Evolutionary conservation across 2,113 vertebrate species (phyloP), one percentile per base, ranked within the genome.

Genomic region (Equus przewalskii): DNA sequence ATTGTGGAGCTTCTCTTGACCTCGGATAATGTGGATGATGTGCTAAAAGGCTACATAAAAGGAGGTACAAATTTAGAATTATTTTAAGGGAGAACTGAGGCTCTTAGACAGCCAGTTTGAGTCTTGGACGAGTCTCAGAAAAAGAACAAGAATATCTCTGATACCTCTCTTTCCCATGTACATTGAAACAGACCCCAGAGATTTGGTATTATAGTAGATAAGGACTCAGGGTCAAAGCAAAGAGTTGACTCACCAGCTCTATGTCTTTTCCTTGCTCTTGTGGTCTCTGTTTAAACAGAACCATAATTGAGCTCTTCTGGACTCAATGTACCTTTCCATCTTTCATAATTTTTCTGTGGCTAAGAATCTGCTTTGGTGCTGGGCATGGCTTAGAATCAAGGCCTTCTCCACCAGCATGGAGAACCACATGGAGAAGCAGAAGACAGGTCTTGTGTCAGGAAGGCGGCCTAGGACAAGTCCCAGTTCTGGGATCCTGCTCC

Each of bases 1-100:
- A 99, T 99, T 85, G 98, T 98, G 90, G 99, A 99, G 92, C 95
- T 99, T 90, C 98, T 99, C 92, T 90, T 99, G 99, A 99, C 99
- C 67, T 99, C 99, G 0, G 99, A 99, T 98, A 98, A 99, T 97
- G 98, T 98, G 70, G 98, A 99, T 0, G 99, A 99, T 12, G 96
- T 99, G 15, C 96, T 94, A 0, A 97, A 91, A 13, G 99, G 99
- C 95, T 97, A 97, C 12, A 97, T 99, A 97, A 98, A 99, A 97
- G 99, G 99, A 99, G 99, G 99, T 99, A 99, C 22, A 95, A 9
- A 30, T 46, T 30, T 62, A 67, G 30, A n/a, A 21, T 22, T 64
- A 67, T 73, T 69, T n/a, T 44, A 16, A 7, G 60, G 58, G 62
- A 82, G 75, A 46, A 9, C 4, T 28, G 83, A 90, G 33, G 21